A percentile compares a stretch with the other conserved stretches of the same genome.
Conservation (phyloP, 2,113 vertebrate species). For the Gadus macrocephalus region DNA sequence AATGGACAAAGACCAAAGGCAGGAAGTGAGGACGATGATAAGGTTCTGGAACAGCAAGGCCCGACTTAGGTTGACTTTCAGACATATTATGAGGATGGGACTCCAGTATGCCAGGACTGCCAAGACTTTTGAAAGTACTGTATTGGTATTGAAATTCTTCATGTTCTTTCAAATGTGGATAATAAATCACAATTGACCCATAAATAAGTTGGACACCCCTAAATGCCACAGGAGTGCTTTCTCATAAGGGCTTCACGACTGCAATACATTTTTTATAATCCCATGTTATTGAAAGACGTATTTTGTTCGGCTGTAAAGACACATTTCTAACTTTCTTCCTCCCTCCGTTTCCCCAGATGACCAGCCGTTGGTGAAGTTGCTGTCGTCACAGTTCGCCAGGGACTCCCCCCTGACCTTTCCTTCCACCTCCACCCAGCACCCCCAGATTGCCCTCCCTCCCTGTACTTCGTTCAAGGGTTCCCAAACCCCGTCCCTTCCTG, state of each 20-base stretch:
- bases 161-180: too few species aligned
- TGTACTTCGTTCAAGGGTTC: slow-evolving; percentile 34
- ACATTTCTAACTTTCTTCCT: slow-evolving; percentile 31
- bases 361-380: slow-evolving; percentile 54
- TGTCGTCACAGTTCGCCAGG: slow-evolving; percentile 34
- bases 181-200: too few species aligned
- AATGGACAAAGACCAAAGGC: slow-evolving; percentile 2
- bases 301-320: background rate
- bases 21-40: slow-evolving; percentile 9
- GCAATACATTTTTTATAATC: too few species aligned
- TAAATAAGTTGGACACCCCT: too few species aligned
- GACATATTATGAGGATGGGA: too few species aligned
- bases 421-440: slow-evolving; percentile 47
- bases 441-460: slow-evolving; percentile 22
- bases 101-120: too few species aligned
- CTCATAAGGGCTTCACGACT: too few species aligned
- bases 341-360: slow-evolving; percentile 49
- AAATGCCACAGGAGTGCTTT: too few species aligned
- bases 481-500: slow-evolving; percentile 25
- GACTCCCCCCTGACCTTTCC: slow-evolving; percentile 48
- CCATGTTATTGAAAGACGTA: too few species aligned
- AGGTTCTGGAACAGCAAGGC: slow-evolving; percentile 22
- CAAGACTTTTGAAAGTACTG: too few species aligned
- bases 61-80: too few species aligned
- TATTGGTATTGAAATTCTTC: too few species aligned